These are phyloP conservation scores for Papilio dardanus DNA, from an alignment of 1,140 invertebrate species.

Conservation along the genomic window DNA sequence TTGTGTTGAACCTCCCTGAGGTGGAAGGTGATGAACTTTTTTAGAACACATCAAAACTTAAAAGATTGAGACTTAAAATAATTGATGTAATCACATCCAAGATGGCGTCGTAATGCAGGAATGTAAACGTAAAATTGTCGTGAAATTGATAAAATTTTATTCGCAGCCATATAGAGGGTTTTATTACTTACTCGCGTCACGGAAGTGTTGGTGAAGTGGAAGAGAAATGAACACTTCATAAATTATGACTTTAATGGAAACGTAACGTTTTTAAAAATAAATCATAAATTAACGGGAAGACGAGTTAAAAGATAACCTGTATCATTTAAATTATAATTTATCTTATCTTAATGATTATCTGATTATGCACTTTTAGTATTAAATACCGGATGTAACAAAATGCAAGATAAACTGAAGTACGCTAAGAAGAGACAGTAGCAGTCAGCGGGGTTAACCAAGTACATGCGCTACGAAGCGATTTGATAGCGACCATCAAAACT, in stretches of 20 bases:
- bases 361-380: too few species aligned
- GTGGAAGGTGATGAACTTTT: too few species aligned
- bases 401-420: too few species aligned
- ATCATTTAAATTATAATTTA: too few species aligned
- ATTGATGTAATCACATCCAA: neutral
- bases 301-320: too few species aligned
- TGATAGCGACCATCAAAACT: too few species aligned
- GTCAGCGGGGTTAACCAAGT: too few species aligned
- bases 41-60: neutral
- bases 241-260: slow-evolving; percentile 17
- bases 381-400: too few species aligned
- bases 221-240: slow-evolving; percentile 27
- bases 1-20: too few species aligned
- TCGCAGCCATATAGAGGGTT: slow-evolving; percentile 25
- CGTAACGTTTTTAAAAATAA: neutral
- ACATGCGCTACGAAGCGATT: too few species aligned
- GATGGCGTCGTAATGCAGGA: neutral
- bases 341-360: too few species aligned
- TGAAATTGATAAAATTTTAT: slow-evolving; percentile 31
- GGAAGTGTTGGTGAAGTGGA: slow-evolving; percentile 33
- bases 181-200: slow-evolving; percentile 27
- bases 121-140: slow-evolving; percentile 18
- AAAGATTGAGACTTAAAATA: neutral
- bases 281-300: neutral
- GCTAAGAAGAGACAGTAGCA: too few species aligned